These are phyloP conservation scores for Silvanus unidentatus DNA, from an alignment of 2,888 invertebrate species.

Conservation along the genomic window DNA sequence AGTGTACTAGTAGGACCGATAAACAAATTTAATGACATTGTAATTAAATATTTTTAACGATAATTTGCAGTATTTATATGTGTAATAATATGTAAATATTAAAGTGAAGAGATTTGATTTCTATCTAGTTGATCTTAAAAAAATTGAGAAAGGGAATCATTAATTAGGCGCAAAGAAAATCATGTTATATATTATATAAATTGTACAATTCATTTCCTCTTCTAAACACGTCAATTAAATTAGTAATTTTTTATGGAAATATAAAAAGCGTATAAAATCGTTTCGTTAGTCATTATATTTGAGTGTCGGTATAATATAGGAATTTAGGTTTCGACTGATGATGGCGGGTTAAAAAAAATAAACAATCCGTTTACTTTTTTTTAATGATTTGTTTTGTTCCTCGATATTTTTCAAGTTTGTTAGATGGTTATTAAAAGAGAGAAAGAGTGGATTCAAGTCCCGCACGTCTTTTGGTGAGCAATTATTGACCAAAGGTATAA, in stretches of 20 bases:
- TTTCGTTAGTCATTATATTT: conserved; percentile 28
- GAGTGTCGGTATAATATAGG: conserved; percentile 31
- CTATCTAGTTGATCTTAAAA: too few relatives aligned
- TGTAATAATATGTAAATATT: too few relatives aligned
- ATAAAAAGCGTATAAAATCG: neutral
- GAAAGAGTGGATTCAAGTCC: neutral
- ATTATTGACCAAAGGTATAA: conserved; percentile 45
- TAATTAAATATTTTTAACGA: neutral
- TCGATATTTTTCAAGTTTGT: neutral
- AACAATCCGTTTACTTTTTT: neutral
- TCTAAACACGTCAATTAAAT: conserved; percentile 26
- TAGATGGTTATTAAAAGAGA: too few relatives aligned
- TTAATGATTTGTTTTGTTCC: conserved; percentile 1
- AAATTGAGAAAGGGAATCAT: too few relatives aligned
- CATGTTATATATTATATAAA: too few relatives aligned
- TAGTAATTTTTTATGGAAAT: conserved; percentile 3
- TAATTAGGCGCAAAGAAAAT: too few relatives aligned
- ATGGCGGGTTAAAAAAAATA: conserved; percentile 10
- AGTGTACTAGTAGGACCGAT: conserved; percentile 31
- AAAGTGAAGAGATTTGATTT: too few relatives aligned
- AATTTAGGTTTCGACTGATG: conserved; percentile 16
- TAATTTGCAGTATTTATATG: too few relatives aligned
- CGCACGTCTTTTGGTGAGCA: conserved; percentile 30
- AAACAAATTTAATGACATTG: conserved; percentile 34
- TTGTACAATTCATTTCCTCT: conserved; percentile 4